Evolutionary conservation across 2,113 vertebrate species (phyloP).

Genomic region (Pluvianellus socialis): DNA sequence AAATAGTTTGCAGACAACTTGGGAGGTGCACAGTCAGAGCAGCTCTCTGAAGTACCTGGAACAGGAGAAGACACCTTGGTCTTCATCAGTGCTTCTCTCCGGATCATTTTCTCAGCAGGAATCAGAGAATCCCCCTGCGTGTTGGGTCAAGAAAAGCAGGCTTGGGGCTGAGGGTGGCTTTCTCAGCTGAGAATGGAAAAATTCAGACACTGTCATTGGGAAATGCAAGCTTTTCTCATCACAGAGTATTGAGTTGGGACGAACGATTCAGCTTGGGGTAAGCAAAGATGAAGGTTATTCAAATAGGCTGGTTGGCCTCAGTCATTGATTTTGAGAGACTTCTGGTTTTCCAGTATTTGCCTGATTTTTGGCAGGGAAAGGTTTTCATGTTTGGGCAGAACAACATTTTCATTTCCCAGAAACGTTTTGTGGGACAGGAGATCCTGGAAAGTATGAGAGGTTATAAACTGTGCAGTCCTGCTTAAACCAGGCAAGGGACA

Average conservation of each 20-base stretch:
- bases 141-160: background rate
- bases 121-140: background rate
- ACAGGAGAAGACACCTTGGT: background rate
- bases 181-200: background rate
- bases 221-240: background rate
- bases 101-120: background rate
- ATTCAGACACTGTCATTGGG: background rate
- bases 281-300: background rate
- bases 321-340: background rate
- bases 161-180: background rate
- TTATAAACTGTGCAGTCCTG: background rate
- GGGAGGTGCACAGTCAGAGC: background rate
- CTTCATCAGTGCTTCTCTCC: background rate
- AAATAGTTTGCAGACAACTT: background rate
- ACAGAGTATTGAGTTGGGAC: background rate
- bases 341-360: background rate
- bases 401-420: background rate
- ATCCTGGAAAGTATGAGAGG: background rate
- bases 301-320: background rate
- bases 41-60: background rate
- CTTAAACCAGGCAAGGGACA: background rate
- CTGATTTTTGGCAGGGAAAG: background rate
- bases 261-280: background rate
- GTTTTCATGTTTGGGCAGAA: background rate
- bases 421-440: background rate